phyloP scores from a whole-genome alignment of 2,113 vertebrate genomes.

The Ctenomys sociabilis region DNA sequence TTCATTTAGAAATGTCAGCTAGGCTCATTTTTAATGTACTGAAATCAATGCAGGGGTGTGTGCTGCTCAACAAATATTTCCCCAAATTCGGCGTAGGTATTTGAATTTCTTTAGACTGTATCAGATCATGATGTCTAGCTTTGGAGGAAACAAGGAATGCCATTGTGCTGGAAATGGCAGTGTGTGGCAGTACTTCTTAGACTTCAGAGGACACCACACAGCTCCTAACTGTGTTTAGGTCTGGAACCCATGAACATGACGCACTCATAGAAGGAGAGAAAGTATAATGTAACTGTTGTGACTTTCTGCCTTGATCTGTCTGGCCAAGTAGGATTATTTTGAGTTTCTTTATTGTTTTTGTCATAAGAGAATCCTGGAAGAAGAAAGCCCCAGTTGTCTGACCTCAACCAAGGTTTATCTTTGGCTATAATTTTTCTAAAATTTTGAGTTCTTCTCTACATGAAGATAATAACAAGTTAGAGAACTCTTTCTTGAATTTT shows the following conservation, averaged over 20 bases:
- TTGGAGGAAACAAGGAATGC: not conserved
- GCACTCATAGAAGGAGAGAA: not conserved
- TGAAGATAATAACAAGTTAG: not conserved
- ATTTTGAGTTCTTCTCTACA: not conserved
- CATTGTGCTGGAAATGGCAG: not conserved
- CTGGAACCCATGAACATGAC: not conserved
- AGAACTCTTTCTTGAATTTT: not conserved
- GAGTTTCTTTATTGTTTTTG: constrained; percentile 20
- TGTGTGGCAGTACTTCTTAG: not conserved
- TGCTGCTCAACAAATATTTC: not conserved
- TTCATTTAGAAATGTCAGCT: not conserved
- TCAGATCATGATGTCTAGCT: not conserved
- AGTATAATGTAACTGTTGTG: not conserved
- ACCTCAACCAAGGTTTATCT: not conserved
- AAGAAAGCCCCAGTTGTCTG: not conserved
- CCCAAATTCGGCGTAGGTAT: not conserved
- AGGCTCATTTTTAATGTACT: not conserved
- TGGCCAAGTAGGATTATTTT: constrained; percentile 22
- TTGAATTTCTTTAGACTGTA: not conserved
- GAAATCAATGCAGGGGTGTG: not conserved
- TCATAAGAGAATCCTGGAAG: not conserved
- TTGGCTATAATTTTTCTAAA: not conserved
- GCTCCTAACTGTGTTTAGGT: not conserved
- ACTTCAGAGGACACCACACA: not conserved
- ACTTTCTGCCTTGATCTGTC: not conserved